A percentile compares a stretch with the other conserved stretches of the same genome.
These are phyloP conservation scores for Mugil cephalus DNA, from an alignment of 2,113 vertebrate species.

Conservation along the genomic window DNA sequence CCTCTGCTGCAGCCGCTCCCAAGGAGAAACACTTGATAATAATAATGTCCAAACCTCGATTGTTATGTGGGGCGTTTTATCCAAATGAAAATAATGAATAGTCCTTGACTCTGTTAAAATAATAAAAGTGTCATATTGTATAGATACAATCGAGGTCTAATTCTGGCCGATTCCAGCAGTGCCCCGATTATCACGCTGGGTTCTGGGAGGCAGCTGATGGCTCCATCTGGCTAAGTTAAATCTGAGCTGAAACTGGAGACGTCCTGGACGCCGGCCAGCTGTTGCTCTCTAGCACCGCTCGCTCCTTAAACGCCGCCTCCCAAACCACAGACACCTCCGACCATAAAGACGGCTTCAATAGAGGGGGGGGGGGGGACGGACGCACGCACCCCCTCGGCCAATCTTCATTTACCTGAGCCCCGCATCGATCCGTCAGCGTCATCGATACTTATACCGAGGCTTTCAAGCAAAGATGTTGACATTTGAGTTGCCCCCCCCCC, in stretches of 20 bases:
- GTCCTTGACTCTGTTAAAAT: neutral
- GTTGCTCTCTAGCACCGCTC: conserved; percentile 63
- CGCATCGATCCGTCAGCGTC: neutral
- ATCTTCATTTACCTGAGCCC: conserved; percentile 19
- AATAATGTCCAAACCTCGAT: too few relatives aligned
- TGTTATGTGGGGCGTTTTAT: too few relatives aligned
- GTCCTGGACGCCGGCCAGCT: conserved; percentile 71
- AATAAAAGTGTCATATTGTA: too few relatives aligned
- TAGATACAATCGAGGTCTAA: conserved; percentile 3
- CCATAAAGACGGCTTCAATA: conserved; percentile 29
- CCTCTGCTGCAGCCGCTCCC: neutral
- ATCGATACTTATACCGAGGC: neutral
- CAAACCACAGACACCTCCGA: conserved; percentile 44
- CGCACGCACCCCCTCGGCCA: conserved; percentile 9
- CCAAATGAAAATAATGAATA: neutral
- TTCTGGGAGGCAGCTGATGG: conserved; percentile 66
- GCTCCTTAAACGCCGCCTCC: conserved; percentile 45
- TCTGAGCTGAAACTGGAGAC: conserved; percentile 77
- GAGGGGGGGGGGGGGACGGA: neutral
- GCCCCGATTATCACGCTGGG: conserved; percentile 6
- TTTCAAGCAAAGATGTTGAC: conserved; percentile 42
- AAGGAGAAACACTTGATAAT: neutral
- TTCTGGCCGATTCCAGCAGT: conserved; percentile 18
- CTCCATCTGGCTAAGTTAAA: conserved; percentile 75
- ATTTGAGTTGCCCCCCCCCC: conserved; percentile 48